Base-by-base conservation (phyloP, 2,888 invertebrate genomes). In the Nycteola revayana region DNA sequence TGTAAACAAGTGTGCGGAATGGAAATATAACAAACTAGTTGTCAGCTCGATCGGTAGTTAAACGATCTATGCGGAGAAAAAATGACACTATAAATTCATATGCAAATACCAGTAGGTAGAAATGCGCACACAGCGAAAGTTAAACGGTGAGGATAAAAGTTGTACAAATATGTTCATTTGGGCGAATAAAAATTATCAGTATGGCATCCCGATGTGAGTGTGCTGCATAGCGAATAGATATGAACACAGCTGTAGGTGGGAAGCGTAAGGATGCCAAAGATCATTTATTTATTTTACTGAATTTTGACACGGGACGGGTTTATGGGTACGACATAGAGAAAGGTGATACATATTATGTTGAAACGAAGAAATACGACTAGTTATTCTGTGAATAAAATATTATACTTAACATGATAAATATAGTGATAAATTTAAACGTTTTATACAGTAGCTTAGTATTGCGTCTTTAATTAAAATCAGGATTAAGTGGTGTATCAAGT, bases 31-130 rank as follows among this genome's bases (percentile, higher is more conserved):
- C n/a, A n/a, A n/a, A n/a, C 18, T 18, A 6, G 18, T n/a, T n/a
- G n/a, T n/a, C n/a, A n/a, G n/a, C n/a, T n/a, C n/a, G 4, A 18
- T 62, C 44, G 58, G 58, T 62, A 61, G 65, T 63, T 66, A 48
- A 66, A 66, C 59, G 60, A 63, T 56, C 51, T 53, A 54, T 65
- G 63, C 64, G 62, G 52, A 56, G 61, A 71, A 68, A 60, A 62
- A 60, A 70, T 72, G 71, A 70, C 69, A 64, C 67, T 61, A 66
- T 66, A 70, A 64, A 82, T 82, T 82, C 78, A 81, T 77, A 84
- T 80, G 80, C 74, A 83, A 84, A 84, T 82, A 71, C 55, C 63
- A 64, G 63, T 48, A 41, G 49, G 60, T n/a, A n/a, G n/a, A n/a
- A 69, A 60, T 66, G 69, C 60, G 61, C 66, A 64, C 57, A 61